phyloP scores from a whole-genome alignment of 2,888 invertebrate genomes.

The Drepanosiphum platanoidis region DNA sequence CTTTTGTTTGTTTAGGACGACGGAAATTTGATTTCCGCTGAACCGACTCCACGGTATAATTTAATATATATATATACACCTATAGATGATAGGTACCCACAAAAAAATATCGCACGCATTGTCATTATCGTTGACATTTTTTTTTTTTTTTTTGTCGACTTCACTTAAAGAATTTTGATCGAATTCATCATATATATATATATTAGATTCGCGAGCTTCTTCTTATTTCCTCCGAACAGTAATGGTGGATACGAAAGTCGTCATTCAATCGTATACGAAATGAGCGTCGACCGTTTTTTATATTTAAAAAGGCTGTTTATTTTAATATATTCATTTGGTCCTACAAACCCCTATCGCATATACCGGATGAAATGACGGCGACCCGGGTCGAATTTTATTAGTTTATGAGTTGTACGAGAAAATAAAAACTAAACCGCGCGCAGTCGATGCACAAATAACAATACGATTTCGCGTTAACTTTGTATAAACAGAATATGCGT shows the following conservation, averaged over 20 bases:
- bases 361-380: neutral
- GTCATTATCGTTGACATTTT: neutral
- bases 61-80: neutral
- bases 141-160: no score
- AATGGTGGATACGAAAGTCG: neutral
- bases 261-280: neutral
- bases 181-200: neutral
- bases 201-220: neutral
- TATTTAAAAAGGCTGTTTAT: neutral
- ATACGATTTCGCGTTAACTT: no score
- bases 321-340: neutral
- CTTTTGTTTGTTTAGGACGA: neutral
- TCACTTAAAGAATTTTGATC: neutral
- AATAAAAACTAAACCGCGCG: neutral
- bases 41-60: neutral
- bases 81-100: neutral
- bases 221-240: slow-evolving; percentile 1
- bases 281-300: neutral
- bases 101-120: neutral
- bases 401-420: neutral
- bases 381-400: neutral
- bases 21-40: slow-evolving; percentile 26
- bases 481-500: no score
- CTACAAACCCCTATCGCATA: no score
- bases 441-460: no score